Evolutionary conservation across 2,113 vertebrate genomes (phyloP), one percentile per base, ranked within the genome.

Genomic region (Onychorhynchus coronatus): DNA sequence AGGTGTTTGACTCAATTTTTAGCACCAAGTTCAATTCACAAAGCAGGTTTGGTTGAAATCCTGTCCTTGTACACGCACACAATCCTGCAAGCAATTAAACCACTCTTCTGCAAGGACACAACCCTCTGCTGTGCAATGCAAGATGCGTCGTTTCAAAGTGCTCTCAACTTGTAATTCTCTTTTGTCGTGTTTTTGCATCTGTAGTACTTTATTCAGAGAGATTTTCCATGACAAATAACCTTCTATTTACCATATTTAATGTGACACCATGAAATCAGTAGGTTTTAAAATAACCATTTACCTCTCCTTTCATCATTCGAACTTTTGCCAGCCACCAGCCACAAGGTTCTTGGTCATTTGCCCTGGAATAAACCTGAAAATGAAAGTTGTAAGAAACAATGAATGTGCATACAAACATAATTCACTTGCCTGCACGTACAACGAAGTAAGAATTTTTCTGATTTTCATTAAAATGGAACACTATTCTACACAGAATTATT

Each of bases 251-350:
- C 44, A 5, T 50, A 83, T 39, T 52, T 47, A 72, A 67, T 11
- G 2, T 8, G 47, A 53, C 11, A 46, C 31, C 31, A 53, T 17
- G 9, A 77, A 72, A 79, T 11, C 30, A 52, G 2, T 25, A 76
- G 14, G 6, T 83, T 94, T 88, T 84, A 61, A 74, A 44, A 44
- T 58, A 31, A 96, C 42, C 12, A 14, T 91, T 96, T 97, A 98
- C 98, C 97, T 98, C 98, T 96, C 98, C 98, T 97, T 98, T 98
- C 98, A 98, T 98, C 98, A 98, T 98, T 91, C 98, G 98, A 96
- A 98, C 98, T 98, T 98, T 98, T 75, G 98, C 98, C 92, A 98
- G 95, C 98, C 98, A 98, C 98, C 98, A 98, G 75, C 98, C 98
- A 98, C 98, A 98, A 42, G 98, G 98, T 41, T 98, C 98, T 97